These are phyloP conservation scores for Pedicia rivosa DNA, from an alignment of 2,888 invertebrate genomes.

Conservation along the genomic window DNA sequence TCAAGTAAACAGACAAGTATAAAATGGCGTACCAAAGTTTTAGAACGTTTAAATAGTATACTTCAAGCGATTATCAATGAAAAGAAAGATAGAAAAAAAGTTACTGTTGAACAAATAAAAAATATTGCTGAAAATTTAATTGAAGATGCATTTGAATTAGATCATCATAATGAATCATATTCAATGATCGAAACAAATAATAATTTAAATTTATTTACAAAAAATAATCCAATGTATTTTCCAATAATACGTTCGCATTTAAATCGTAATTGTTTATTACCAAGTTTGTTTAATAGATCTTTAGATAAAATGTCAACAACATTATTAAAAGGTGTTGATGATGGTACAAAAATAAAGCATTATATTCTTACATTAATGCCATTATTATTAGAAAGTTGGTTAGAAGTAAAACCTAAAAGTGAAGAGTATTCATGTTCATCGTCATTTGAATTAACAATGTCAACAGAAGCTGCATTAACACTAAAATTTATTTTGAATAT, in stretches of 20 bases:
- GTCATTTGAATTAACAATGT: constrained; percentile 36
- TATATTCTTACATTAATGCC: constrained; percentile 57
- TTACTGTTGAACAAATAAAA: neutral
- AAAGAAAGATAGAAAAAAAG: constrained; percentile 3
- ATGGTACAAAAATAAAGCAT: constrained; percentile 31
- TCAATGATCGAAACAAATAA: constrained; percentile 10
- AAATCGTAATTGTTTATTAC: neutral
- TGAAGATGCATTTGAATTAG: neutral
- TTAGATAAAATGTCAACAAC: constrained; percentile 20
- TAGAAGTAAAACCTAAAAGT: constrained; percentile 56
- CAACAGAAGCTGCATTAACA: constrained; percentile 44
- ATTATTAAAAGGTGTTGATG: constrained; percentile 31
- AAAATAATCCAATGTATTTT: constrained; percentile 23
- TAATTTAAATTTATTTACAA: constrained; percentile 19
- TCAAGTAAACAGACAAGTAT: constrained; percentile 56
- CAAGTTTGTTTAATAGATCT: constrained; percentile 32
- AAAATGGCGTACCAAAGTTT: constrained; percentile 63
- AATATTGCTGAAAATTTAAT: neutral
- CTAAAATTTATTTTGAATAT: constrained; percentile 47
- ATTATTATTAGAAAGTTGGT: constrained; percentile 67
- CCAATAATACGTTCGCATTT: constrained; percentile 18
- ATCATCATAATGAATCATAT: neutral
- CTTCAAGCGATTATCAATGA: constrained; percentile 25
- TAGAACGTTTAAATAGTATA: constrained; percentile 50
- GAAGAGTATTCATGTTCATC: constrained; percentile 11